Evolutionary conservation across 1,140 invertebrate genomes (phyloP).

Genomic region (Trissolcus basalis): DNA sequence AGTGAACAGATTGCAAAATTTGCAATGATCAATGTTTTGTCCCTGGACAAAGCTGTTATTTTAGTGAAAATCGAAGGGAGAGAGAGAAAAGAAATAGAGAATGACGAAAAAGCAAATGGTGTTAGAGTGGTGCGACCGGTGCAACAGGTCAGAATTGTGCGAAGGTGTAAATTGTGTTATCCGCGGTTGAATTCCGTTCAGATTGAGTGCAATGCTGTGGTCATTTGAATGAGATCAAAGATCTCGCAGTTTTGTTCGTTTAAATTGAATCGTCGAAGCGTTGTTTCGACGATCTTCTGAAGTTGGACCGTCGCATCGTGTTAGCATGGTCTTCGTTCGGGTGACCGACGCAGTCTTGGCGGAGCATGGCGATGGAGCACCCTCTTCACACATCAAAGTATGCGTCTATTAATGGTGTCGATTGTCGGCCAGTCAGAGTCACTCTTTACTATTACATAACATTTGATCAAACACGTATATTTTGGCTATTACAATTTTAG

Average conservation of each 20-base stretch:
- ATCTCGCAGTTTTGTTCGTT: constrained; percentile 14
- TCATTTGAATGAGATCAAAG: constrained; percentile 10
- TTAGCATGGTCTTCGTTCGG: constrained; percentile 48
- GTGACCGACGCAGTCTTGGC: constrained; percentile 47
- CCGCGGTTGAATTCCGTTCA: background rate
- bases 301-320: constrained; percentile 45
- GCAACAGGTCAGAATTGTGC: constrained; percentile 32
- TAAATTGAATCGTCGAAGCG: constrained; percentile 30
- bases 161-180: constrained; percentile 37
- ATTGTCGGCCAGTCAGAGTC: constrained; percentile 69
- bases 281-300: constrained; percentile 38
- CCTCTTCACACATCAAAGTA: constrained; percentile 69
- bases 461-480: constrained; percentile 62
- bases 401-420: constrained; percentile 71
- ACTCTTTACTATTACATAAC: constrained; percentile 66
- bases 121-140: constrained; percentile 42
- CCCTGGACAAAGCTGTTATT: too few relatives aligned
- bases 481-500: constrained; percentile 52
- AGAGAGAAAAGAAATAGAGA: background rate
- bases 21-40: too few relatives aligned
- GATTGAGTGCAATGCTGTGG: constrained; percentile 24
- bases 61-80: background rate
- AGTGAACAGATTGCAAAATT: too few relatives aligned
- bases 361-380: constrained; percentile 60
- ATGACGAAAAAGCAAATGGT: constrained; percentile 1